Base-by-base conservation (phyloP, 1,140 invertebrate species). In the Steinernema khuongi region DNA sequence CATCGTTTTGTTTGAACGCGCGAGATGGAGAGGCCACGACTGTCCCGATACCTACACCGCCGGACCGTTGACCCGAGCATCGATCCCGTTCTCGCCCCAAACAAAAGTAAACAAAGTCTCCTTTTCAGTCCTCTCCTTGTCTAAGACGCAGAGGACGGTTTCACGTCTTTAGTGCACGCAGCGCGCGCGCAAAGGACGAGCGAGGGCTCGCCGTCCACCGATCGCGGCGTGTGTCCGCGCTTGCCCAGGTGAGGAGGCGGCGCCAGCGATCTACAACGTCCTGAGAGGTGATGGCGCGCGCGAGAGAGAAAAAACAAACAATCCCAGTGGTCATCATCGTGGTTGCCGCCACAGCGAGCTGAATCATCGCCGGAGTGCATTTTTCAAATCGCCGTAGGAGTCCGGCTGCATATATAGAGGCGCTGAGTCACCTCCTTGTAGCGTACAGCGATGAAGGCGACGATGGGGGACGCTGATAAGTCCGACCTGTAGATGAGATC, bases 81-180 rank as follows among this genome's bases (percentile, higher is more conserved):
- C 50, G 50, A 60, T 60, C 50, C 19, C 50, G 36, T n/a, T 11
- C 36, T 11, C 50, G n/a, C n/a, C n/a, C 4, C 50, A 60, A 11
- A 60, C 50, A 26, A 60, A 60, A 60, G 50, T 60, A 60, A 60
- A 60, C 50, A 60, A 60, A 26, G 50, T 41, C 4, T 60, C 50
- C 50, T 60, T 60, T 60, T 60, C 50, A 60, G 22, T 26, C 50
- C 50, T 4, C 50, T 22, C 7, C 19, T 60, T 4, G 50, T 4
- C 4, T 2, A 26, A 60, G 11, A 17, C 4, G 22, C 14, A 60
- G 50, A 60, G 26, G 50, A 60, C 50, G 50, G 50, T 60, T 26
- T 41, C 36, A 41, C 36, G 36, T 41, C 36, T 41, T 60, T n/a
- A 60, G 50, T 60, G 50, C 50, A 60, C 11, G 50, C 50, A 60